These are phyloP conservation scores for Vulpes vulpes DNA, from an alignment of 2,113 vertebrate genomes.

Conservation along the genomic window DNA sequence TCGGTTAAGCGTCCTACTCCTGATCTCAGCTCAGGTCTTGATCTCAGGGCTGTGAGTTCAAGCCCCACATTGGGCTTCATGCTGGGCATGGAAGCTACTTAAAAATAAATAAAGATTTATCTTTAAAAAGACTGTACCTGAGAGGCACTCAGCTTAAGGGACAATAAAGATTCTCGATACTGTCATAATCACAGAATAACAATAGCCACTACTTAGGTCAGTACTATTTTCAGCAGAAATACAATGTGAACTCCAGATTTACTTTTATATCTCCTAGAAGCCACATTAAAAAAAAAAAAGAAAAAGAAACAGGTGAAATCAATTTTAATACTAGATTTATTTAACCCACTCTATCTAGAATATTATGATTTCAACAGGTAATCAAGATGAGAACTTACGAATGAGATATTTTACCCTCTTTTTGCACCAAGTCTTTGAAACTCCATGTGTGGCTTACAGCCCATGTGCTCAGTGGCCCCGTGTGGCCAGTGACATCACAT, in stretches of 20 bases:
- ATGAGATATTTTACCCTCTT: not conserved
- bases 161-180: not conserved
- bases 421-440: not conserved
- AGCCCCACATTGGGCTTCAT: not conserved
- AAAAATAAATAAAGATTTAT: not conserved
- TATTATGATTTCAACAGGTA: not conserved
- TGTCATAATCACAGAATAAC: not conserved
- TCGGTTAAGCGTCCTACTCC: not conserved
- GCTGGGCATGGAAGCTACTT: not conserved
- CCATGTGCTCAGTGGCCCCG: not conserved
- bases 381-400: not conserved
- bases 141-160: not conserved
- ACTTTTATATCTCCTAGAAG: not conserved
- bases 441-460: rapidly evolving
- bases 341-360: not conserved
- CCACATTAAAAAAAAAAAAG: not conserved
- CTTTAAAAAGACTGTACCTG: not conserved
- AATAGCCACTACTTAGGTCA: not conserved
- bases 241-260: rapidly evolving
- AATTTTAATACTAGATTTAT: not conserved
- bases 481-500: not conserved
- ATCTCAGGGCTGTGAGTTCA: not conserved
- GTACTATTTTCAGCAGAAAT: rapidly evolving
- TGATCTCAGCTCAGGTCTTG: not conserved
- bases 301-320: not conserved